phyloP scores from a whole-genome alignment of 2,888 invertebrate genomes.

The Mesochorus sp. region DNA sequence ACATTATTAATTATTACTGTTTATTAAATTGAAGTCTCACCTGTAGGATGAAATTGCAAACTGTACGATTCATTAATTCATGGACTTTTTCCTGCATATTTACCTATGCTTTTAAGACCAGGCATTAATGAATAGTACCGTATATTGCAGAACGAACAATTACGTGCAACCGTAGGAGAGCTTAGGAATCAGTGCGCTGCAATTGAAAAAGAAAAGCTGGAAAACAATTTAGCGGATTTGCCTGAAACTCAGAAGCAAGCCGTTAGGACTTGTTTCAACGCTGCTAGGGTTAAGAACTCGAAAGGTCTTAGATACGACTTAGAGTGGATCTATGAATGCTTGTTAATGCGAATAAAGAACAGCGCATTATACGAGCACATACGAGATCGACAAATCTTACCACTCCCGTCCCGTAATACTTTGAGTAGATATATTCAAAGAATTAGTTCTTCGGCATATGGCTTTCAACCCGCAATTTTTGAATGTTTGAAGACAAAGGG shows the following conservation, averaged over 20 bases:
- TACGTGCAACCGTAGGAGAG: background rate
- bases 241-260: background rate
- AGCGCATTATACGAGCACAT: constrained; percentile 1
- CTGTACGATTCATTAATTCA: no score
- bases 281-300: background rate
- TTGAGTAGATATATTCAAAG: background rate
- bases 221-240: background rate
- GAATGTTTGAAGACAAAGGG: background rate
- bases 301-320: background rate
- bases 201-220: background rate
- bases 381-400: constrained; percentile 2
- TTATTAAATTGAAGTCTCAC: no score
- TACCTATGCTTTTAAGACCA: no score
- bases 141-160: background rate
- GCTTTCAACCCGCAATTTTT: background rate
- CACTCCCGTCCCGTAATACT: constrained; percentile 1
- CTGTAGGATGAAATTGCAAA: no score
- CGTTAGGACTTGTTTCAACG: constrained; percentile 2
- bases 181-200: background rate
- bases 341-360: constrained; percentile 18
- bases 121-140: no score
- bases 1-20: no score
- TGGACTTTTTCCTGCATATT: no score
- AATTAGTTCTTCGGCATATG: background rate
- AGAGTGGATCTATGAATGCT: constrained; percentile 2